Conservation (phyloP, 2,888 invertebrate species). For the Agrotis ipsilon region DNA sequence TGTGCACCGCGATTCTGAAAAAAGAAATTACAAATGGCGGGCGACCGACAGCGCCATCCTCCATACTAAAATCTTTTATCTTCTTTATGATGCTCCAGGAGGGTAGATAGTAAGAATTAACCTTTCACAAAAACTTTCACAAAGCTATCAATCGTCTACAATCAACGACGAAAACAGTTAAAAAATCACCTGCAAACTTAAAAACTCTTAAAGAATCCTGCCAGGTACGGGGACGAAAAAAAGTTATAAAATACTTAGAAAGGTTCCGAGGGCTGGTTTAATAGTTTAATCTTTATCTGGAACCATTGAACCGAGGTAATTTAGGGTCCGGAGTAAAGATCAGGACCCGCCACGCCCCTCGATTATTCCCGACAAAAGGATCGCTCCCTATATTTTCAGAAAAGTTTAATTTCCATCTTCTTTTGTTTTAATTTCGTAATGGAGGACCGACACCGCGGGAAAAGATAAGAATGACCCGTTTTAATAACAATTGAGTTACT, state of each 20-base stretch:
- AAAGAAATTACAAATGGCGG: too few species aligned
- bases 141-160: slow-evolving; percentile 9
- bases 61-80: too few species aligned
- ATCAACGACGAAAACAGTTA: slow-evolving; percentile 20
- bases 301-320: slow-evolving; percentile 77
- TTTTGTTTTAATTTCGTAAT: slow-evolving; percentile 71
- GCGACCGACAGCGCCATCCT: too few species aligned
- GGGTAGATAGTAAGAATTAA: not conserved
- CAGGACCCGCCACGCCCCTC: slow-evolving; percentile 67
- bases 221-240: slow-evolving; percentile 41
- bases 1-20: too few species aligned
- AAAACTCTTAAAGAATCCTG: slow-evolving; percentile 39
- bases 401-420: slow-evolving; percentile 75
- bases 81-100: not conserved
- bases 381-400: slow-evolving; percentile 67
- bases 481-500: slow-evolving; percentile 50
- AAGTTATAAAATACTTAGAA: slow-evolving; percentile 61
- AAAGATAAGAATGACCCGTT: slow-evolving; percentile 53
- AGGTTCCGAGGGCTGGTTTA: slow-evolving; percentile 63
- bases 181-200: slow-evolving; percentile 28
- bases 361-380: slow-evolving; percentile 72
- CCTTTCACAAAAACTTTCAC: slow-evolving; percentile 9
- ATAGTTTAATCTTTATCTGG: slow-evolving; percentile 80
- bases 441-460: slow-evolving; percentile 34
- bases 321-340: slow-evolving; percentile 72